Percentiles rank a stretch among this genome's conserved stretches.
phyloP scores from a whole-genome alignment of 2,797 vertebrate species.

The Gadopsis bispinosus region DNA sequence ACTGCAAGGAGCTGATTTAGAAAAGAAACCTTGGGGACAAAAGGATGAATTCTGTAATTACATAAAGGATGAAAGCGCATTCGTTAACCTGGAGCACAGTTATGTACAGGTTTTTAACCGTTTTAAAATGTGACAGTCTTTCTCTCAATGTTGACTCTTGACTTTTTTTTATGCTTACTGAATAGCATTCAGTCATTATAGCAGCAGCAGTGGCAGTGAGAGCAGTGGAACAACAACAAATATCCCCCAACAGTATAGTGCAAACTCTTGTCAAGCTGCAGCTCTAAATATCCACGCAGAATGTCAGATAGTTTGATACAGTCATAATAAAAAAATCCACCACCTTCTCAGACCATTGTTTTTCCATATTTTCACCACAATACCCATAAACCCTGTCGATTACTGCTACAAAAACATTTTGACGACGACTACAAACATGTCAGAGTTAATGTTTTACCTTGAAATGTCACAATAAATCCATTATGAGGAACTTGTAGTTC shows the following conservation, averaged over 20 bases:
- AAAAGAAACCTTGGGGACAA: not conserved
- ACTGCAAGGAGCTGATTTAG: not conserved
- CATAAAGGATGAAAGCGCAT: not conserved
- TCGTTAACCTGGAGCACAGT: not conserved
- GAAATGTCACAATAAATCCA: not conserved
- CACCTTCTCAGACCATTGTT: constrained; percentile 27
- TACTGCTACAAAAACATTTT: constrained; percentile 15
- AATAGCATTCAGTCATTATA: not conserved
- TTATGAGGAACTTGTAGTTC: not conserved
- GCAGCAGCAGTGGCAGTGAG: not conserved
- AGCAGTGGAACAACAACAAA: constrained; percentile 10
- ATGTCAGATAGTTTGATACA: constrained; percentile 10
- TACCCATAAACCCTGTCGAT: constrained; percentile 37
- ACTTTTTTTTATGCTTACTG: not conserved
- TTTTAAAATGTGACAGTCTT: not conserved
- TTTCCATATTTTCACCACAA: constrained; percentile 43
- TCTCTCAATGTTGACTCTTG: not conserved
- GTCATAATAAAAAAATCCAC: constrained; percentile 33
- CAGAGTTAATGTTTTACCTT: constrained; percentile 5
- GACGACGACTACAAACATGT: not conserved
- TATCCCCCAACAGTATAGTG: not conserved
- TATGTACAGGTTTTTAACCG: not conserved
- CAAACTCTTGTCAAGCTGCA: not conserved
- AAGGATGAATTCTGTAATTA: constrained; percentile 1
- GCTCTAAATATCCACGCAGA: not conserved